Evolutionary conservation across 1,140 invertebrate genomes (phyloP).

Genomic region (Venturia canescens): DNA sequence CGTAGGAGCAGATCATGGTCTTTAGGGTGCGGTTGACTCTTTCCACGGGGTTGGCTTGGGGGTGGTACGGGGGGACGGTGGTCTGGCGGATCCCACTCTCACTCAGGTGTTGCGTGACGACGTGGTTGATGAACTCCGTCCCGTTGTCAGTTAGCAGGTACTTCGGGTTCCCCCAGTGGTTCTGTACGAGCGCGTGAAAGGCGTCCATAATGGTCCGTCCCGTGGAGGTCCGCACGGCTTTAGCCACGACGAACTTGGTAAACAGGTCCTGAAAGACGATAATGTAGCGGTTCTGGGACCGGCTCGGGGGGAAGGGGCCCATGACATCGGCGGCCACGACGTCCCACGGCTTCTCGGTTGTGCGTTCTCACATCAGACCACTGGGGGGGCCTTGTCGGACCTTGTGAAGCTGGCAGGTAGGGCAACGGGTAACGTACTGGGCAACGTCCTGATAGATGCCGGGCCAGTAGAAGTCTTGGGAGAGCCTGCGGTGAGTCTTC

Average conservation of each 20-base stretch:
- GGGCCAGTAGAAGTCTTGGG: constrained; percentile 50
- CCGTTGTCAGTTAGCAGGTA: constrained; percentile 72
- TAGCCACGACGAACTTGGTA: constrained; percentile 63
- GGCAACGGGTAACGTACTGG: constrained; percentile 53
- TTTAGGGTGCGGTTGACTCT: constrained; percentile 54
- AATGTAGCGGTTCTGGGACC: constrained; percentile 65
- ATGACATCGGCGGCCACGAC: constrained; percentile 70
- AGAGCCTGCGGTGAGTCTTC: constrained; percentile 51
- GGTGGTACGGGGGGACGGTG: constrained; percentile 55
- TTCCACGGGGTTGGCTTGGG: constrained; percentile 61
- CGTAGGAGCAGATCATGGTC: constrained; percentile 64
- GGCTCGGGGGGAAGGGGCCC: constrained; percentile 67
- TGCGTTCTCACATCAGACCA: constrained; percentile 63
- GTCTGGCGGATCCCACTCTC: constrained; percentile 45
- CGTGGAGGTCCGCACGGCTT: constrained; percentile 58
- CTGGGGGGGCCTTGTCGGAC: constrained; percentile 55
- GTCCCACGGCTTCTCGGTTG: constrained; percentile 63
- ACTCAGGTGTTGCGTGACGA: constrained; percentile 41
- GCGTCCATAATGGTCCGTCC: constrained; percentile 51
- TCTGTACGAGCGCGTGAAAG: constrained; percentile 61
- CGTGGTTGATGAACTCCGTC: constrained; percentile 64
- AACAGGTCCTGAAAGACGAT: constrained; percentile 70
- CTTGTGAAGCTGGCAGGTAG: constrained; percentile 62
- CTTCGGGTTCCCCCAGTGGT: constrained; percentile 62
- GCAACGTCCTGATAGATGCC: constrained; percentile 48